Evolutionary conservation across 2,888 invertebrate genomes (phyloP).

Genomic region (Hipparchia semele): DNA sequence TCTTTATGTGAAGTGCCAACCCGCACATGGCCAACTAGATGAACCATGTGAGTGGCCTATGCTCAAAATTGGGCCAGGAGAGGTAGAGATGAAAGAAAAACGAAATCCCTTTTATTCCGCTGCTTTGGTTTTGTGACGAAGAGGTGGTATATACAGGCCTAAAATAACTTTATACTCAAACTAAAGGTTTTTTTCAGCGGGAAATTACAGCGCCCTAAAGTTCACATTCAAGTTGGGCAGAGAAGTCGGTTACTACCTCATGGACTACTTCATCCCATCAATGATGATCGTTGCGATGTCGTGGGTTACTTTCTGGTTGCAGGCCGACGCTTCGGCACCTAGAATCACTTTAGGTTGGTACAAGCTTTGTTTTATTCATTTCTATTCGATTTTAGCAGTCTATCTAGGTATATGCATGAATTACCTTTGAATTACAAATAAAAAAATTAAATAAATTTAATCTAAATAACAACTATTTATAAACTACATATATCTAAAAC

Average conservation of each 20-base stretch:
- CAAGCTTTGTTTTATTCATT: not conserved
- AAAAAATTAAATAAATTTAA: too few relatives aligned
- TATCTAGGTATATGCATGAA: too few relatives aligned
- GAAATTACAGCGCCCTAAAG: conserved; percentile 91
- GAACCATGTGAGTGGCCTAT: too few relatives aligned
- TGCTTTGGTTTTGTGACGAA: too few relatives aligned
- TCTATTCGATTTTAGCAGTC: not conserved
- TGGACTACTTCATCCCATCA: conserved; percentile 95
- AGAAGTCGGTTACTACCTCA: conserved; percentile 93
- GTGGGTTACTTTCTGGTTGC: conserved; percentile 95
- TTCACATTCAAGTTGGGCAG: conserved; percentile 91
- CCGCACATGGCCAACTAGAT: too few relatives aligned
- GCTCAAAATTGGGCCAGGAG: too few relatives aligned
- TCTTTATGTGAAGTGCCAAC: too few relatives aligned
- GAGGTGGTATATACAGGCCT: not conserved
- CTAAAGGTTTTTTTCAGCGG: conserved; percentile 78
- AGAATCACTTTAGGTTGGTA: conserved; percentile 87
- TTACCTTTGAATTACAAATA: too few relatives aligned
- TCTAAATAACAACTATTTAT: too few relatives aligned
- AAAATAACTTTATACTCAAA: not conserved
- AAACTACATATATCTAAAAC: too few relatives aligned
- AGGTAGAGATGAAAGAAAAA: too few relatives aligned
- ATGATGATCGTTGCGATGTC: conserved; percentile 93
- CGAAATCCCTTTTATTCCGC: too few relatives aligned
- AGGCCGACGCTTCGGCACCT: conserved; percentile 93